Conservation (phyloP, 1,140 invertebrate species). For the Pogonomyrmex californicus region DNA sequence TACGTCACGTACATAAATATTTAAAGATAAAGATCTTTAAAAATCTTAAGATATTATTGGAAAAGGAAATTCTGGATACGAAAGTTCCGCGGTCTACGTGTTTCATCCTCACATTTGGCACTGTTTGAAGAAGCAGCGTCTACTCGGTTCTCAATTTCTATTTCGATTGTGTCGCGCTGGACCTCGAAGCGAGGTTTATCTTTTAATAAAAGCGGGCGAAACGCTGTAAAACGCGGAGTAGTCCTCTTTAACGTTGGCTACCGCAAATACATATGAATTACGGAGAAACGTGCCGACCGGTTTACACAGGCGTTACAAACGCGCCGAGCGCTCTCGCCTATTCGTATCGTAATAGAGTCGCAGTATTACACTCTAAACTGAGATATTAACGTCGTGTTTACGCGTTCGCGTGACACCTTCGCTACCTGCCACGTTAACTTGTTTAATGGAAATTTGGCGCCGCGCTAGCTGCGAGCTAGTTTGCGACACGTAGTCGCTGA, state of each 20-base stretch:
- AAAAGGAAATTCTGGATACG: neutral
- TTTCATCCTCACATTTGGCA: neutral
- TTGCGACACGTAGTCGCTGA: slow-evolving; percentile 10
- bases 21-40: neutral
- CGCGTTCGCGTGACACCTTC: slow-evolving; percentile 46
- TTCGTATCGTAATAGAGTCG: slow-evolving; percentile 66
- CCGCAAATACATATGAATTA: slow-evolving; percentile 42
- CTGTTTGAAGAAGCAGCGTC: neutral
- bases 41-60: neutral
- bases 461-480: slow-evolving; percentile 31
- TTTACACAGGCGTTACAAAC: slow-evolving; percentile 44
- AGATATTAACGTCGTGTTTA: slow-evolving; percentile 73
- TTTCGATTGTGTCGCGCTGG: neutral
- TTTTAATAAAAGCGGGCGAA: slow-evolving; percentile 22
- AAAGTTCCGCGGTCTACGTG: neutral
- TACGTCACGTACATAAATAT: neutral
- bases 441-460: slow-evolving; percentile 68
- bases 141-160: slow-evolving; percentile 19
- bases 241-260: slow-evolving; percentile 49
- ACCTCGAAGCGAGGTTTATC: slow-evolving; percentile 3
- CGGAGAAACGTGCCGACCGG: slow-evolving; percentile 37
- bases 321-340: slow-evolving; percentile 41
- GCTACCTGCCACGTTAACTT: slow-evolving; percentile 53
- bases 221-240: slow-evolving; percentile 29
- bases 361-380: slow-evolving; percentile 67